Percentiles rank a stretch among this genome's conserved stretches.
phyloP scores from a whole-genome alignment of 2,888 invertebrate genomes.

The Erynnis tages region DNA sequence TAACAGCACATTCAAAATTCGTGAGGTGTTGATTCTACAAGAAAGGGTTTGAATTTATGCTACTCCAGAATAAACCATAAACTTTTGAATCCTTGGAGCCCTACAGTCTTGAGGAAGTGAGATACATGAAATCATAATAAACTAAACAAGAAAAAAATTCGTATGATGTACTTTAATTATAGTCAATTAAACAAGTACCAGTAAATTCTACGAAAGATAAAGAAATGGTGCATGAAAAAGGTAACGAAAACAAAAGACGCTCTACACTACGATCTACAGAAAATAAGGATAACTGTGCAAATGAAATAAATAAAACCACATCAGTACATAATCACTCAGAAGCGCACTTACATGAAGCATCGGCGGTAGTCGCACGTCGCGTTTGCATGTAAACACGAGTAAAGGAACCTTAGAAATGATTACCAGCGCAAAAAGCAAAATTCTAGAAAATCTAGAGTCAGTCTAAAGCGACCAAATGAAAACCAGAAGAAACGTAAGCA shows the following conservation, averaged over 20 bases:
- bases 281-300: constrained; percentile 61
- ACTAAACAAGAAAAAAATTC: no score
- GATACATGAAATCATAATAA: no score
- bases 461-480: constrained; percentile 57
- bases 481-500: constrained; percentile 42
- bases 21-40: no score
- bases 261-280: constrained; percentile 60
- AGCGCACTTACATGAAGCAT: constrained; percentile 78
- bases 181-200: constrained; percentile 37
- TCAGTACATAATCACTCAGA: constrained; percentile 45
- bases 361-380: constrained; percentile 66
- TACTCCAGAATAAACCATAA: no score
- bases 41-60: no score
- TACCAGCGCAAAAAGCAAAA: constrained; percentile 62
- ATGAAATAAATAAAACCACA: constrained; percentile 52
- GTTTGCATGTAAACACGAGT: constrained; percentile 72
- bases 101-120: no score
- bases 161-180: no score
- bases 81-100: no score
- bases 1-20: no score
- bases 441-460: constrained; percentile 41
- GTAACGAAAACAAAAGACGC: constrained; percentile 52
- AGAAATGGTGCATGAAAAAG: constrained; percentile 74
- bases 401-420: constrained; percentile 72
- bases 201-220: constrained; percentile 45